Evolutionary conservation across 2,797 vertebrate genomes (phyloP).

Genomic region (Micrastur ruficollis): DNA sequence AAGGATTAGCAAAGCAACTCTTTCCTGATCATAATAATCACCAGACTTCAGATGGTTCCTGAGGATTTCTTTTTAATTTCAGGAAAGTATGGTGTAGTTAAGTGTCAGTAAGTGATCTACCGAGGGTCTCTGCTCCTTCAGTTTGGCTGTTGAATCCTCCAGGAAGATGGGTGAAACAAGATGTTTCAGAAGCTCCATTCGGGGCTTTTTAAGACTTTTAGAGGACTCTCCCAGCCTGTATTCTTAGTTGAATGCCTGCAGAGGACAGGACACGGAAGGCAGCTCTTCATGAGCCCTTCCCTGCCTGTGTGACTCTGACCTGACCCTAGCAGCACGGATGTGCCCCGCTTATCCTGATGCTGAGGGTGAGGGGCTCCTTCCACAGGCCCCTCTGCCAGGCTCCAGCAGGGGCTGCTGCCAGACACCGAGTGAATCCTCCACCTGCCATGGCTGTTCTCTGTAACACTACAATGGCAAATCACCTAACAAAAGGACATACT

Average conservation of each 20-base stretch:
- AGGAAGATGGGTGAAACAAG: background rate
- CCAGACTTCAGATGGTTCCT: background rate
- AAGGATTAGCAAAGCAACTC: background rate
- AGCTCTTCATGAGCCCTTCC: background rate
- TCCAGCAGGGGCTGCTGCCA: background rate
- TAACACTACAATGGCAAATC: background rate
- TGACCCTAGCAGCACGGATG: background rate
- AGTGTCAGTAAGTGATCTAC: background rate
- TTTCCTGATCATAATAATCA: background rate
- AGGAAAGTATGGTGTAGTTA: background rate
- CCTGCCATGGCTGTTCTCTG: background rate
- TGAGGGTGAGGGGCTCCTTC: background rate
- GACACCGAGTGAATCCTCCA: background rate
- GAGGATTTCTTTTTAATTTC: background rate
- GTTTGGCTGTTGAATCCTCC: background rate
- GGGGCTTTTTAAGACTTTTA: background rate
- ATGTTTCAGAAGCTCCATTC: background rate
- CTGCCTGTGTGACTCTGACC: background rate
- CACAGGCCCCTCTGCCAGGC: fast-evolving
- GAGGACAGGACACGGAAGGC: background rate
- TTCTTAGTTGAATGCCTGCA: background rate
- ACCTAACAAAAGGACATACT: background rate
- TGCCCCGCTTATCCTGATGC: background rate
- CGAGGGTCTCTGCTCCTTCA: background rate
- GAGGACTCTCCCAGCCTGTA: background rate